These are phyloP conservation scores for Paracentrotus lividus DNA, from an alignment of 53 echinoderm and acorn worm species.

Conservation along the genomic window DNA sequence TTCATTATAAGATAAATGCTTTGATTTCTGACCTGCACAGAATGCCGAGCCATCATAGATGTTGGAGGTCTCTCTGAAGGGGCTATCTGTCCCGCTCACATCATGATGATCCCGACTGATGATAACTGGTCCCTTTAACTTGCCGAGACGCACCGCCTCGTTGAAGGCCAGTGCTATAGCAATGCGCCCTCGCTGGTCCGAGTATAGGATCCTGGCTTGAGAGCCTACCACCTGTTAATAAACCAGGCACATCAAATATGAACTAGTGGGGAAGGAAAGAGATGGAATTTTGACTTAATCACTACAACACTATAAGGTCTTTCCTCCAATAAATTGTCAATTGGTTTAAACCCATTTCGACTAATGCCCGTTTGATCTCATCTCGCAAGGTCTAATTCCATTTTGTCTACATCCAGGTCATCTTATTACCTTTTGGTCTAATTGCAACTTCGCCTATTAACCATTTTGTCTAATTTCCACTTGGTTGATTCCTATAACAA, in stretches of 20 bases:
- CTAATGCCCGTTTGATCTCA: too few species aligned
- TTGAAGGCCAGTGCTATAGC: slow-evolving; percentile 98
- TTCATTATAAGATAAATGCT: neutral
- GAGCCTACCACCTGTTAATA: slow-evolving; percentile 91
- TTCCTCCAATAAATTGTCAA: too few species aligned
- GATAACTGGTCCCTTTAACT: slow-evolving; percentile 87
- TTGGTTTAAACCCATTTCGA: too few species aligned
- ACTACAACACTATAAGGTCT: too few species aligned
- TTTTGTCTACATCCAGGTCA: too few species aligned
- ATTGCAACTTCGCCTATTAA: too few species aligned
- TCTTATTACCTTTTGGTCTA: too few species aligned
- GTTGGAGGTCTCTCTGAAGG: slow-evolving; percentile 98
- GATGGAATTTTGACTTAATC: too few species aligned
- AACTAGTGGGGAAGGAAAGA: too few species aligned
- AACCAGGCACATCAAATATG: neutral
- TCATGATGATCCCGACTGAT: slow-evolving; percentile 98
- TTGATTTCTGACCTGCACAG: slow-evolving; percentile 87
- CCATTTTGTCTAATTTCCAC: too few species aligned
- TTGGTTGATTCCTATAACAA: too few species aligned
- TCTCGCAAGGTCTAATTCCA: too few species aligned
- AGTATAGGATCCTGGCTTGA: slow-evolving; percentile 96
- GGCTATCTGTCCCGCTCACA: slow-evolving; percentile 98
- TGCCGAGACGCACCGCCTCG: slow-evolving; percentile 88
- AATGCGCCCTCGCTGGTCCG: slow-evolving; percentile 93
- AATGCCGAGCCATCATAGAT: slow-evolving; percentile 98